These are phyloP conservation scores for Dascyllus trimaculatus DNA, from an alignment of 2,113 vertebrate genomes.

Conservation along the genomic window DNA sequence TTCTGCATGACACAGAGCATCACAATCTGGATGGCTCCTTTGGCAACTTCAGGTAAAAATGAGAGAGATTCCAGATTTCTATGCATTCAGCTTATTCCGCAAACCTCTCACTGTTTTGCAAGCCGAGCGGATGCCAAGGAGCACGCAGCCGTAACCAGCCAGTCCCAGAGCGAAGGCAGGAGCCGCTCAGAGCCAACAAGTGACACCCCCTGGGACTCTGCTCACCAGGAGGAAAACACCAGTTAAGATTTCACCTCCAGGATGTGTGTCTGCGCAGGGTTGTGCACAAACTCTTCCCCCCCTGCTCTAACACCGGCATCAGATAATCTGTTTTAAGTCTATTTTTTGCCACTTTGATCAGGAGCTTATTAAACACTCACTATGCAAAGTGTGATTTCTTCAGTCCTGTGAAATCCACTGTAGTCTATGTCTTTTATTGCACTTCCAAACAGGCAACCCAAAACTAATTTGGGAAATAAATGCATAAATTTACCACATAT, in stretches of 20 bases:
- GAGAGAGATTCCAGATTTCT: background rate
- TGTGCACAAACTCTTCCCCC: background rate
- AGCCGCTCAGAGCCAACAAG: conserved; percentile 36
- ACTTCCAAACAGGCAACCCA: background rate
- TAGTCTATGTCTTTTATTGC: background rate
- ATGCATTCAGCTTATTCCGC: conserved; percentile 38
- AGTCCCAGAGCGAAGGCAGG: conserved; percentile 28
- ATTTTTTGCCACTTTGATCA: conserved; percentile 46
- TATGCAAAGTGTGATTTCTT: conserved; percentile 32
- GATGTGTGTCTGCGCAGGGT: conserved; percentile 21
- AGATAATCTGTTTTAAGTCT: conserved; percentile 57
- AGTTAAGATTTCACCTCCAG: conserved; percentile 32
- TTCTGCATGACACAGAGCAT: background rate
- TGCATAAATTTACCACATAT: background rate
- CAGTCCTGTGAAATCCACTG: conserved; percentile 20
- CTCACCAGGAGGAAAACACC: conserved; percentile 35
- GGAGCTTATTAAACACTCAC: conserved; percentile 32
- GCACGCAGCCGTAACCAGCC: conserved; percentile 23
- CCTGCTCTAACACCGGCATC: conserved; percentile 27
- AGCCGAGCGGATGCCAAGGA: conserved; percentile 41
- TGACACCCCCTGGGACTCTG: conserved; percentile 26
- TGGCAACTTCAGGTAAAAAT: background rate
- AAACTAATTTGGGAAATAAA: background rate
- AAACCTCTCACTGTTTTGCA: conserved; percentile 32
- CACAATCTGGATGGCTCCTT: background rate